Conservation (phyloP, 2,797 vertebrate genomes). For the Argentina silus region DNA sequence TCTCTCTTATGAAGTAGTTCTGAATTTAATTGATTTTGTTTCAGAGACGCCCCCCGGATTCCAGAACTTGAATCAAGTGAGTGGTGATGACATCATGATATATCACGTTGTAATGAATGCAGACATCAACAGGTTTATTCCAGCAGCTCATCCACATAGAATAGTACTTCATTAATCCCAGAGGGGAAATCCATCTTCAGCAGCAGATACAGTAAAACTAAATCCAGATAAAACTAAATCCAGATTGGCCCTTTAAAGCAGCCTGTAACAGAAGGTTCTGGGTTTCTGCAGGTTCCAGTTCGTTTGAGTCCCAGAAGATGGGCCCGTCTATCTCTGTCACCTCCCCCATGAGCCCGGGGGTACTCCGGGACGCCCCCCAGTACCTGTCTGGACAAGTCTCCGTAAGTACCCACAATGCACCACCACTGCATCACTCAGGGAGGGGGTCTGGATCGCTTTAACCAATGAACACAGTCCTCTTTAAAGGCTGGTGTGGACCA, state of each 20-base stretch:
- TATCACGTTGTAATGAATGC: neutral
- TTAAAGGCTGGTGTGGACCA: neutral
- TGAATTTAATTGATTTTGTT: conserved; percentile 18
- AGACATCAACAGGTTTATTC: no score
- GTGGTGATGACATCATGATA: conserved; percentile 56
- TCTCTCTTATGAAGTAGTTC: neutral
- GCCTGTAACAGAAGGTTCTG: neutral
- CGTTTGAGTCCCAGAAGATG: conserved; percentile 94
- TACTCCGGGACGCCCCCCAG: conserved; percentile 87
- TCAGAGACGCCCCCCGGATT: conserved; percentile 90
- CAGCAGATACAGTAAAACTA: no score
- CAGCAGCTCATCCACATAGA: no score
- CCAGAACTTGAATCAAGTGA: conserved; percentile 94
- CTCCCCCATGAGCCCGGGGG: conserved; percentile 90
- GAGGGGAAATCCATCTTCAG: no score
- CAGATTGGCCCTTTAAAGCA: no score
- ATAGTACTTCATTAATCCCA: no score
- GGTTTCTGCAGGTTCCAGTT: conserved; percentile 85
- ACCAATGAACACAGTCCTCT: neutral
- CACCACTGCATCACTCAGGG: neutral
- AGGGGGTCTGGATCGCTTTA: neutral
- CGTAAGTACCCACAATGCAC: conserved; percentile 79
- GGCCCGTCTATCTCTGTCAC: conserved; percentile 93
- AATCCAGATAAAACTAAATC: no score
- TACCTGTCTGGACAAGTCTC: conserved; percentile 91